Percentiles rank a stretch among this genome's conserved stretches.
Evolutionary conservation across 2,797 vertebrate species (phyloP).

Genomic region (Menidia menidia): DNA sequence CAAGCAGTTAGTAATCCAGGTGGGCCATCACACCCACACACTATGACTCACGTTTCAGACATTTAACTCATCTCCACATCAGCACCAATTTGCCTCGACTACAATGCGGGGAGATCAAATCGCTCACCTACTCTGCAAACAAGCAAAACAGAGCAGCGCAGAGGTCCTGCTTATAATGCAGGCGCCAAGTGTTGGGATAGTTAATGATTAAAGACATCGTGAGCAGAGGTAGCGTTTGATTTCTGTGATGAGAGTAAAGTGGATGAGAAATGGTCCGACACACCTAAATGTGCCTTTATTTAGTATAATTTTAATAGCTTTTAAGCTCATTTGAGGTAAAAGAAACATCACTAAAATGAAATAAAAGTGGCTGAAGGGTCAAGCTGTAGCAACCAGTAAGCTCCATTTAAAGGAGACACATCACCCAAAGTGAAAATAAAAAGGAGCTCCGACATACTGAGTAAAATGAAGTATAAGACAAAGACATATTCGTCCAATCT

Average conservation of each 20-base stretch:
- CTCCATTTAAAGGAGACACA: too few species aligned
- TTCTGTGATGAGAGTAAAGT: constrained; percentile 29
- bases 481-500: too few species aligned
- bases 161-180: constrained; percentile 31
- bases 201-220: constrained; percentile 30
- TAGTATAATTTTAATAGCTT: too few species aligned
- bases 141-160: constrained; percentile 21
- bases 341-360: too few species aligned
- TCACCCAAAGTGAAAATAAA: too few species aligned
- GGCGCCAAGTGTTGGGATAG: constrained; percentile 40
- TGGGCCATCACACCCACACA: constrained; percentile 64
- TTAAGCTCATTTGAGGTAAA: too few species aligned
- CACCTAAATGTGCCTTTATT: neutral
- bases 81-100: constrained; percentile 46
- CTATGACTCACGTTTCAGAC: constrained; percentile 67
- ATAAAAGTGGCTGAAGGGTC: too few species aligned
- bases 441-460: too few species aligned
- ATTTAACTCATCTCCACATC: constrained; percentile 60
- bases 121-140: constrained; percentile 35
- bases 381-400: too few species aligned
- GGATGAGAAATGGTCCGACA: constrained; percentile 28
- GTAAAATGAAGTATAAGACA: too few species aligned
- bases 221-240: constrained; percentile 16
- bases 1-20: constrained; percentile 68
- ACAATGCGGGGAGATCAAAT: constrained; percentile 48